Evolutionary conservation across 2,888 invertebrate genomes (phyloP).

Genomic region (Perithous albicinctus): DNA sequence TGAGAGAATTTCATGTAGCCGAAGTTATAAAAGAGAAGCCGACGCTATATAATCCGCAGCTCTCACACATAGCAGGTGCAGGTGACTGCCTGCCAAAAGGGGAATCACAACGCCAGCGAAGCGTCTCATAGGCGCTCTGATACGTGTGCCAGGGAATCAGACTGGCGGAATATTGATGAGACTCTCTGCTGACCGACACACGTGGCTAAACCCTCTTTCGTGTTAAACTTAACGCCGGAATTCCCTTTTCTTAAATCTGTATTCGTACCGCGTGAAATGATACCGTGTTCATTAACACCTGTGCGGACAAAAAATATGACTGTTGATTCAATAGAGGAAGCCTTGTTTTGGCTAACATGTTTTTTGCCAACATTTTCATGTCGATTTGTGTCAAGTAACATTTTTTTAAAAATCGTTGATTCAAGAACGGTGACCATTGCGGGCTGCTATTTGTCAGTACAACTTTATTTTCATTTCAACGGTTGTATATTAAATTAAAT

Average conservation of each 20-base stretch:
- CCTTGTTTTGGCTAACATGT: too few species aligned
- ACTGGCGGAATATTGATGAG: constrained; percentile 56
- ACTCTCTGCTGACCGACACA: not conserved
- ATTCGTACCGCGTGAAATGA: not conserved
- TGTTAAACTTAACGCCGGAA: not conserved
- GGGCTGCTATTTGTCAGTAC: too few species aligned
- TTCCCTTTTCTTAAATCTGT: not conserved
- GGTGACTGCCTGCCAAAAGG: constrained; percentile 63
- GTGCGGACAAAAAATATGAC: too few species aligned
- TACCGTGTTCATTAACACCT: not conserved
- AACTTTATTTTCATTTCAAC: too few species aligned
- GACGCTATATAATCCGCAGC: constrained; percentile 35
- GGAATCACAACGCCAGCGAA: constrained; percentile 47
- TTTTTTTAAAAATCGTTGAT: too few species aligned
- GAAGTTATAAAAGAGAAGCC: constrained; percentile 55
- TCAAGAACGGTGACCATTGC: too few species aligned
- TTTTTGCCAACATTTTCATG: too few species aligned
- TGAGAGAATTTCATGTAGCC: constrained; percentile 22
- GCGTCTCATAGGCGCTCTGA: constrained; percentile 56
- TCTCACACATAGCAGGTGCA: constrained; percentile 58
- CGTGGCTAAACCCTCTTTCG: not conserved
- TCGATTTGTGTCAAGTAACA: too few species aligned
- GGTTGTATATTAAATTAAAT: too few species aligned
- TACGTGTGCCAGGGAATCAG: constrained; percentile 40
- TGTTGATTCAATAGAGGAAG: too few species aligned